phyloP scores from a whole-genome alignment of 2,113 vertebrate species.

The Nothobranchius furzeri region DNA sequence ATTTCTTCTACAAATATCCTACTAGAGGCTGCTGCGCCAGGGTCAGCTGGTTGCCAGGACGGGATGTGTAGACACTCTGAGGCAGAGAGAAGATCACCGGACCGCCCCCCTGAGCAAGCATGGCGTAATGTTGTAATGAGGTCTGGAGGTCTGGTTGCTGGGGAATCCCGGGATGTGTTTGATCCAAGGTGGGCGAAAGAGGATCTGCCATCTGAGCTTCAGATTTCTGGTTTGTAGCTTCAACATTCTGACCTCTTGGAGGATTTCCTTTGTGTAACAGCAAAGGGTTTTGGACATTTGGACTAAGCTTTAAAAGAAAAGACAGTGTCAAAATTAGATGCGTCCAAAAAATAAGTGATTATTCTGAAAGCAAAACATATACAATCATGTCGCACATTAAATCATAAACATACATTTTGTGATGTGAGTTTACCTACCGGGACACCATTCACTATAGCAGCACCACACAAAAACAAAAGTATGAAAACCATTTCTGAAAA shows the following conservation, averaged over 20 bases:
- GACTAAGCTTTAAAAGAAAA: slow-evolving; percentile 31
- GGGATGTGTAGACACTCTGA: slow-evolving; percentile 10
- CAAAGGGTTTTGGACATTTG: not conserved
- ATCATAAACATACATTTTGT: not conserved
- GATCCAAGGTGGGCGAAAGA: slow-evolving; percentile 27
- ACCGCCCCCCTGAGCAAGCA: slow-evolving; percentile 48
- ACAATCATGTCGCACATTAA: too few relatives aligned
- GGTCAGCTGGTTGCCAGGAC: slow-evolving; percentile 26
- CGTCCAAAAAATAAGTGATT: too few relatives aligned
- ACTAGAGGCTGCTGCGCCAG: slow-evolving; percentile 55
- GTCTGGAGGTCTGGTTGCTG: slow-evolving; percentile 19
- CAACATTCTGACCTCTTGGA: slow-evolving; percentile 17
- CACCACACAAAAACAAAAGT: slow-evolving; percentile 41
- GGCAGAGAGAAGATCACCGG: slow-evolving; percentile 41
- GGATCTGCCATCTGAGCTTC: slow-evolving; percentile 15
- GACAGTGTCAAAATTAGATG: too few relatives aligned
- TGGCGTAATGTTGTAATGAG: slow-evolving; percentile 41
- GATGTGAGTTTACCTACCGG: slow-evolving; percentile 57
- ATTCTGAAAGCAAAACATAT: too few relatives aligned
- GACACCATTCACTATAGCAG: slow-evolving; percentile 26
- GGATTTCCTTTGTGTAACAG: slow-evolving; percentile 25
- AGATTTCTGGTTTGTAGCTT: slow-evolving; percentile 19
- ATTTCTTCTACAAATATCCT: not conserved
- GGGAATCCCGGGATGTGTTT: slow-evolving; percentile 29
- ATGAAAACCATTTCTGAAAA: slow-evolving; percentile 50